Conservation (phyloP, 1,140 invertebrate species). For the Temnothorax longispinosus region DNA sequence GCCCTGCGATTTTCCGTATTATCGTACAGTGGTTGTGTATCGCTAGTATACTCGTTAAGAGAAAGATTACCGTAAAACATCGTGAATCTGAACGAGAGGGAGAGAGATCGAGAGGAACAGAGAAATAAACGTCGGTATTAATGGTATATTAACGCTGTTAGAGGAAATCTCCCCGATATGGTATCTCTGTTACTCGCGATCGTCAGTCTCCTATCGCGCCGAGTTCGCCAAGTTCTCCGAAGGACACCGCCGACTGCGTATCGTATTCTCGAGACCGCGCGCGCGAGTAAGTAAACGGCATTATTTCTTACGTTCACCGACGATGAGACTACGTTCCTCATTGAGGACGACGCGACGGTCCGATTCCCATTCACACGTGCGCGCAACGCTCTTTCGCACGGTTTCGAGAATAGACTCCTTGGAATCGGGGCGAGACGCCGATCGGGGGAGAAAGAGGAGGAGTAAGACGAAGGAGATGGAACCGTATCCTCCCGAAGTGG, state of each 20-base stretch:
- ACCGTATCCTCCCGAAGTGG: conserved; percentile 47
- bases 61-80: conserved; percentile 28
- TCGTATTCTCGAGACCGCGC: not conserved
- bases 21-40: conserved; percentile 35
- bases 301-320: not conserved
- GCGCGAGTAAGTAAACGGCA: not conserved
- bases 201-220: conserved; percentile 11
- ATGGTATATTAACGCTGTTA: not conserved
- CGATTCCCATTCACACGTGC: conserved; percentile 35
- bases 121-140: conserved; percentile 1
- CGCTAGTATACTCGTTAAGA: conserved; percentile 37
- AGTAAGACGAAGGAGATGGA: not conserved
- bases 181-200: not conserved
- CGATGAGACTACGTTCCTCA: not conserved
- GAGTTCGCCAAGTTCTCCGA: not conserved
- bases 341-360: not conserved
- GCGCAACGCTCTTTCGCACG: conserved; percentile 4
- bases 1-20: conserved; percentile 43
- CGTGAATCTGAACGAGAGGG: not conserved
- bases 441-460: not conserved
- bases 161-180: conserved; percentile 4
- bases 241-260: not conserved
- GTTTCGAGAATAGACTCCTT: conserved; percentile 48
- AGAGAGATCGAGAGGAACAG: not conserved
- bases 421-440: not conserved